Base-by-base conservation (phyloP, 2,888 invertebrate genomes). In the Sinopyrophorus schimmeli region DNA sequence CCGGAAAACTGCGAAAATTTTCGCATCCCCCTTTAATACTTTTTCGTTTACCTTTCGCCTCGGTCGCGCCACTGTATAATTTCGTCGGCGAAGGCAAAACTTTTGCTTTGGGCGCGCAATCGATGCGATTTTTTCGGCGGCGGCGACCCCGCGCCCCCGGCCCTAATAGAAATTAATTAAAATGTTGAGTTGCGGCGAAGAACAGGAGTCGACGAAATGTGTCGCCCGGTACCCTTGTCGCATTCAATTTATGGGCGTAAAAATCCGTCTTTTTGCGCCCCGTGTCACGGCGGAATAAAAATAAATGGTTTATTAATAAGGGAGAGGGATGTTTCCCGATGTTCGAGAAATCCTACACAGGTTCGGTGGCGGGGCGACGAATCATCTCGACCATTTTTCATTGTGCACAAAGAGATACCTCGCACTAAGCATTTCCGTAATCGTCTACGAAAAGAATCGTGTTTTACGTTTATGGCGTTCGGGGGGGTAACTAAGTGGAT, bases 221-320 rank as follows among this genome's bases (percentile, higher is more conserved):
- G n/a, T n/a, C n/a, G n/a, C n/a, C n/a, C n/a, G n/a, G n/a, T n/a
- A n/a, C n/a, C n/a, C n/a, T n/a, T n/a, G 38, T 26, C 38, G 27
- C 14, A 24, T 27, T 16, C 27, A 41, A 41, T 46, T 40, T 46
- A 50, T 46, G 28, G 30, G 20, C 23, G 6, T 15, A 41, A 31
- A 43, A 39, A 43, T 37, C 43, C 37, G 53, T 42, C 48, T 46
- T n/a, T n/a, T 18, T 34, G 40, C 18, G 27, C 40, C 27, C 24
- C 17, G 35, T 40, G 23, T 37, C 20, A 5, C 14, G 20, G 28
- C 34, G 11, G 47, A 44, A 53, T 41, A 44, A 49, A 49, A 46
- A 54, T 51, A 51, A 53, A 51, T 54, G 54, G 34, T 50, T 39
- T 50, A 47, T 50, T 47, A 52, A 52, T 47, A 43, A 46, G 43